Evolutionary conservation across 2,888 invertebrate genomes (phyloP).

Genomic region (Nephrocerus scutellatus): DNA sequence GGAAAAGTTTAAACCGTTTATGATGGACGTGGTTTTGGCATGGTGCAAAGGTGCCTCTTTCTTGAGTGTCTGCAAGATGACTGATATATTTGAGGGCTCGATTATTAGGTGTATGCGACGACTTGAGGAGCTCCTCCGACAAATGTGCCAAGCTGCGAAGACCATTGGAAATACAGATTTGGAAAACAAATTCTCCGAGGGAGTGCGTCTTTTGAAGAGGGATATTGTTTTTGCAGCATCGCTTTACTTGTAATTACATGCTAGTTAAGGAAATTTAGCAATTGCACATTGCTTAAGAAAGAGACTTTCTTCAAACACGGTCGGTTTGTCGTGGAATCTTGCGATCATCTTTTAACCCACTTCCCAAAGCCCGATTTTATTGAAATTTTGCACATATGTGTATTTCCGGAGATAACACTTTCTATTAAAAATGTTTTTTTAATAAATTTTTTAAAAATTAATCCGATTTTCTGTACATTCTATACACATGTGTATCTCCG

Average conservation of each 20-base stretch:
- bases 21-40: slow-evolving; percentile 95
- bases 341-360: no score
- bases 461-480: no score
- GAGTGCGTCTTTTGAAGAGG: slow-evolving; percentile 84
- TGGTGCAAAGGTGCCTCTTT: slow-evolving; percentile 95
- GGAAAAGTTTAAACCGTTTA: slow-evolving; percentile 82
- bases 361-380: no score
- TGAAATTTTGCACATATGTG: no score
- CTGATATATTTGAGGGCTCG: slow-evolving; percentile 88
- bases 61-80: slow-evolving; percentile 88
- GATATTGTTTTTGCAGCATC: slow-evolving; percentile 99
- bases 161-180: slow-evolving; percentile 93
- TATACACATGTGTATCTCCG: no score
- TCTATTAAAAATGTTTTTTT: no score
- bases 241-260: slow-evolving; percentile 83
- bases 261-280: no score
- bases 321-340: no score
- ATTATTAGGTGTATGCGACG: slow-evolving; percentile 85
- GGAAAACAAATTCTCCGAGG: slow-evolving; percentile 92
- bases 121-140: slow-evolving; percentile 89
- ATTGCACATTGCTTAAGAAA: no score
- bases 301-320: no score
- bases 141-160: slow-evolving; percentile 93
- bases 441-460: no score
- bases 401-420: no score